phyloP scores from a whole-genome alignment of 2,113 vertebrate species.

The Sminthopsis crassicaudata region DNA sequence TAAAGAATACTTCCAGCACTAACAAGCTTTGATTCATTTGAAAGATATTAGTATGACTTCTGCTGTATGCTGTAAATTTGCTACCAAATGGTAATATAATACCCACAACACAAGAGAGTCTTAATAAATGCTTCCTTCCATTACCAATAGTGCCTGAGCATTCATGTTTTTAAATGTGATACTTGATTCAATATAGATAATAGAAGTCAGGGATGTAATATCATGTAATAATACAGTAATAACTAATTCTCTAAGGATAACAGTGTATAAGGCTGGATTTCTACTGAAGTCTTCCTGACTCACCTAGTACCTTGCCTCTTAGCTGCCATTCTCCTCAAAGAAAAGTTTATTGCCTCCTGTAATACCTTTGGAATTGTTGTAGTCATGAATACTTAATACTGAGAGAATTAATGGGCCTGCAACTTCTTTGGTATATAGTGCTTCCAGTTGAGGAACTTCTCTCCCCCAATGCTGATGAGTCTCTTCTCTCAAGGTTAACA shows the following conservation, averaged over 20 bases:
- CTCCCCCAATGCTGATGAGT: not conserved
- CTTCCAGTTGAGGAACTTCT: not conserved
- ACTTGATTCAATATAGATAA: not conserved
- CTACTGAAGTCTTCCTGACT: not conserved
- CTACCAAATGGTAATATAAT: too few relatives aligned
- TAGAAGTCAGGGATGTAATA: not conserved
- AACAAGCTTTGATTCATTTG: too few relatives aligned
- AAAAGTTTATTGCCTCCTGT: not conserved
- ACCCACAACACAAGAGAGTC: too few relatives aligned
- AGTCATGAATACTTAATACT: not conserved
- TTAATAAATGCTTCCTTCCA: not conserved
- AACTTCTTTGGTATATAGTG: not conserved
- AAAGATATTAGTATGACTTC: too few relatives aligned
- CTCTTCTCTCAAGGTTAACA: not conserved
- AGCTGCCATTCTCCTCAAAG: not conserved
- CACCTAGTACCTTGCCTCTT: not conserved
- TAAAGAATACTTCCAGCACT: too few relatives aligned
- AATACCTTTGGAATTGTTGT: not conserved
- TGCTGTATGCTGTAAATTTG: too few relatives aligned
- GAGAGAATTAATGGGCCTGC: not conserved
- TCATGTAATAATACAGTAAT: not conserved
- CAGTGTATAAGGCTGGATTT: not conserved
- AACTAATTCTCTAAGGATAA: not conserved
- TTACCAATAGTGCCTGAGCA: not conserved
- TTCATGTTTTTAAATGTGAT: not conserved